Evolutionary conservation across 2,888 invertebrate genomes (phyloP).

Genomic region (Clusia tigrina): DNA sequence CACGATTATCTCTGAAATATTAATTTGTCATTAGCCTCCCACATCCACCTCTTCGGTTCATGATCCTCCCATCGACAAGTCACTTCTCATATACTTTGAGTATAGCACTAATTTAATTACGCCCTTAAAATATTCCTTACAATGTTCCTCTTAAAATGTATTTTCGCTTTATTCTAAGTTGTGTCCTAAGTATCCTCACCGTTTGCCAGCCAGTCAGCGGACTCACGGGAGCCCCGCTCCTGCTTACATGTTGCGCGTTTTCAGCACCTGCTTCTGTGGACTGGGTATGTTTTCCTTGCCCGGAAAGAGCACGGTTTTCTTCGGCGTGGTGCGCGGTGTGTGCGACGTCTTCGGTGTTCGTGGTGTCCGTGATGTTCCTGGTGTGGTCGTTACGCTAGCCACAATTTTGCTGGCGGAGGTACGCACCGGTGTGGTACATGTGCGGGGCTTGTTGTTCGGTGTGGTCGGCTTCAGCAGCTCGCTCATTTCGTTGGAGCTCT

Average conservation of each 20-base stretch:
- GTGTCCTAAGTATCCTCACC: too few species aligned
- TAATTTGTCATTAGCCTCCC: too few species aligned
- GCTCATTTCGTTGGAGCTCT: conserved; percentile 50
- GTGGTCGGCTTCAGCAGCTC: conserved; percentile 53
- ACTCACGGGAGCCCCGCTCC: too few species aligned
- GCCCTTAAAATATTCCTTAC: too few species aligned
- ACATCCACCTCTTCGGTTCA: too few species aligned
- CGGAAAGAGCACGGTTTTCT: conserved; percentile 60
- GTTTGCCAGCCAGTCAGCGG: too few species aligned
- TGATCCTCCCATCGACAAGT: too few species aligned
- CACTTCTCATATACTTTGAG: too few species aligned
- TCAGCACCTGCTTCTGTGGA: conserved; percentile 60
- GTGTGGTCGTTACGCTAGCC: conserved; percentile 27
- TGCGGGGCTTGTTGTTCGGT: conserved; percentile 39
- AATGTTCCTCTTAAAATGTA: too few species aligned
- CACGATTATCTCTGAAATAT: too few species aligned
- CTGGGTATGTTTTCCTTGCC: conserved; percentile 63
- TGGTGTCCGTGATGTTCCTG: conserved; percentile 41
- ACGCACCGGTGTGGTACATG: conserved; percentile 37
- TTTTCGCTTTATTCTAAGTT: too few species aligned
- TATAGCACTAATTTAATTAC: too few species aligned
- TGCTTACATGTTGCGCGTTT: conserved; percentile 53
- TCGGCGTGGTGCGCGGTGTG: conserved; percentile 58
- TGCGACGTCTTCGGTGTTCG: conserved; percentile 46
- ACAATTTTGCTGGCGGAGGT: conserved; percentile 26